These are phyloP conservation scores for Phortica okadai DNA, from an alignment of 2,888 invertebrate species.

Conservation along the genomic window DNA sequence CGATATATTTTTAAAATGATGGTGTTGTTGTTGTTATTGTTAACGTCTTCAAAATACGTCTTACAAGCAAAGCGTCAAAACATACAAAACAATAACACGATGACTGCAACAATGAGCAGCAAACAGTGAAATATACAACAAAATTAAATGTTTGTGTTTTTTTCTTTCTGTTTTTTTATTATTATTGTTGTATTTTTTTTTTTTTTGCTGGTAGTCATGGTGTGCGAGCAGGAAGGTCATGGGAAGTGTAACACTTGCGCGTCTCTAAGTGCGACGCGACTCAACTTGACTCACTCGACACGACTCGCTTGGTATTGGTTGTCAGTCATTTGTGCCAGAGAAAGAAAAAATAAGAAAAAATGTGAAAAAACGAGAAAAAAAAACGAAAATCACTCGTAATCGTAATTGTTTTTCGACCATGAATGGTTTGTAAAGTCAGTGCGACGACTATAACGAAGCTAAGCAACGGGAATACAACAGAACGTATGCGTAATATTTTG, in stretches of 20 bases:
- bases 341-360: no score
- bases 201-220: conserved; percentile 57
- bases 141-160: neutral
- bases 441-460: no score
- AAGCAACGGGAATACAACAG: no score
- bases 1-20: no score
- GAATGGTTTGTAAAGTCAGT: no score
- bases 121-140: neutral
- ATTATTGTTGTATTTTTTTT: neutral
- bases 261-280: conserved; percentile 28
- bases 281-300: conserved; percentile 36
- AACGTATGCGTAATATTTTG: no score
- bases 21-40: neutral
- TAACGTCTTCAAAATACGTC: neutral
- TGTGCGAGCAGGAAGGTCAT: conserved; percentile 63
- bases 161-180: no score
- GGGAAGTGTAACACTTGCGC: conserved; percentile 66
- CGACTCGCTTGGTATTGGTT: conserved; percentile 35
- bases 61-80: neutral
- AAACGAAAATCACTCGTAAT: no score
- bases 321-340: neutral
- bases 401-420: no score
- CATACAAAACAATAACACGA: neutral
- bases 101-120: neutral
- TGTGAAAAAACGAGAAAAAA: no score